Evolutionary conservation across 2,888 invertebrate species (phyloP).

Genomic region (Mongoloraphidia duomilia): DNA sequence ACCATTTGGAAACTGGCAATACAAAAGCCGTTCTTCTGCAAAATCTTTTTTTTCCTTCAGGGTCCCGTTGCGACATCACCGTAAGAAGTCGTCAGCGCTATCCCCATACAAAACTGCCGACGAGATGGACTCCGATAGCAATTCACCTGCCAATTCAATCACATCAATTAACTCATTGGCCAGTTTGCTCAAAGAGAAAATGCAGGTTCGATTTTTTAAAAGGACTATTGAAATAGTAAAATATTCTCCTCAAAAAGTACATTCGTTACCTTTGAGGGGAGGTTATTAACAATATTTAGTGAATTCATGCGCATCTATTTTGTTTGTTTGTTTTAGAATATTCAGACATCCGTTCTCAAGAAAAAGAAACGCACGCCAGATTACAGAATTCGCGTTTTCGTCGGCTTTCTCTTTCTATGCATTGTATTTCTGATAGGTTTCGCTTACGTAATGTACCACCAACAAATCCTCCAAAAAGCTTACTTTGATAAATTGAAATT

Average conservation of each 20-base stretch:
- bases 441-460: slow-evolving; percentile 71
- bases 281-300: no score
- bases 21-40: slow-evolving; percentile 1
- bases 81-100: slow-evolving; percentile 48
- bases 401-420: slow-evolving; percentile 63
- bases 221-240: no score
- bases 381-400: slow-evolving; percentile 69
- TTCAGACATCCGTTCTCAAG: slow-evolving; percentile 57
- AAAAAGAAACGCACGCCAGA: slow-evolving; percentile 53
- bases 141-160: slow-evolving; percentile 62
- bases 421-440: slow-evolving; percentile 71
- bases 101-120: slow-evolving; percentile 36
- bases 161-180: slow-evolving; percentile 76
- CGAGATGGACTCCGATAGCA: slow-evolving; percentile 38
- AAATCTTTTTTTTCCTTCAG: slow-evolving; percentile 29
- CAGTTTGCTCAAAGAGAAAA: slow-evolving; percentile 66
- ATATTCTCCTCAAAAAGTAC: no score
- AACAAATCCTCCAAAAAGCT: slow-evolving; percentile 64
- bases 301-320: neutral
- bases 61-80: slow-evolving; percentile 46
- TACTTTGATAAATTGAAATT: slow-evolving; percentile 76
- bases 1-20: neutral
- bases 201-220: slow-evolving; percentile 40
- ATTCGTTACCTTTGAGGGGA: no score
- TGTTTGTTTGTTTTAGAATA: slow-evolving; percentile 39